These are phyloP conservation scores for Calliphora vicina DNA, from an alignment of 1,140 invertebrate species.

Conservation along the genomic window DNA sequence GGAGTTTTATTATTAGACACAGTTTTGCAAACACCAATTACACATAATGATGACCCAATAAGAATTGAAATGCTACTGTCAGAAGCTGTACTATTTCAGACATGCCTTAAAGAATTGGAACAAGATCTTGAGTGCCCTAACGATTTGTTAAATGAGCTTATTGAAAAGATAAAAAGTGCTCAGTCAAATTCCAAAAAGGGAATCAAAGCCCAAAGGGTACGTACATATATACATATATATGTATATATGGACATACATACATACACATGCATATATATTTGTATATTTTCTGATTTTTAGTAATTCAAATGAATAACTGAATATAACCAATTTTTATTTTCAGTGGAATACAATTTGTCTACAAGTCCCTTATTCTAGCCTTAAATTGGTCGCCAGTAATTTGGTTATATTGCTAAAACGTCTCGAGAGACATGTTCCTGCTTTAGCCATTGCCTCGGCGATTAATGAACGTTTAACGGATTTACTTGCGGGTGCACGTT, in stretches of 20 bases:
- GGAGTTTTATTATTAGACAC: conserved; percentile 88
- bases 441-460: conserved; percentile 86
- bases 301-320: too few species aligned
- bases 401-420: conserved; percentile 83
- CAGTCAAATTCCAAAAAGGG: conserved; percentile 79
- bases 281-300: too few species aligned
- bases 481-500: conserved; percentile 67
- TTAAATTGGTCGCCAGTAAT: conserved; percentile 80
- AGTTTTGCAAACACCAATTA: conserved; percentile 81
- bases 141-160: conserved; percentile 81
- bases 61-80: conserved; percentile 85
- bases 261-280: not conserved
- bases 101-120: conserved; percentile 77
- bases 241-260: too few species aligned
- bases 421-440: conserved; percentile 82
- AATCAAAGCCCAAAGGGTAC: conserved; percentile 84
- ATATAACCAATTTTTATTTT: conserved; percentile 61
- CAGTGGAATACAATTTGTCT: conserved; percentile 92
- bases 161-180: conserved; percentile 74
- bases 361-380: conserved; percentile 76
- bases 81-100: conserved; percentile 84
- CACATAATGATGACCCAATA: conserved; percentile 76
- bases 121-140: conserved; percentile 76
- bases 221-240: conserved; percentile 43
- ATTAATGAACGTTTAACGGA: conserved; percentile 85